A percentile compares a stretch with the other conserved stretches of the same genome.
Conservation (phyloP, 2,113 vertebrate genomes). For the Vidua chalybeata region DNA sequence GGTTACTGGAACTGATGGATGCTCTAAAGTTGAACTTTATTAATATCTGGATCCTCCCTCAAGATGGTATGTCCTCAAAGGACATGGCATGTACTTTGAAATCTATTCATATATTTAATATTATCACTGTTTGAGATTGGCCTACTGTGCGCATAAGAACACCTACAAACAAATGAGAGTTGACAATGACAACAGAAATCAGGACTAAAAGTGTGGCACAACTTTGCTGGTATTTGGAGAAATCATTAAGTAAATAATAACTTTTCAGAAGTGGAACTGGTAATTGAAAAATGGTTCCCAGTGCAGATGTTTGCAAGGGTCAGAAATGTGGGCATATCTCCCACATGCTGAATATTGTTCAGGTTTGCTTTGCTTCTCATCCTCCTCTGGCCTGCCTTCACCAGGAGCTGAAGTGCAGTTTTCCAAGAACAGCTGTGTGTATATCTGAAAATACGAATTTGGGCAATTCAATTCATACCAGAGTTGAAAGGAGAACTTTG, state of each 20-base stretch:
- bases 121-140: background rate
- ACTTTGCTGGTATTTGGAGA: background rate
- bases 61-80: background rate
- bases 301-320: background rate
- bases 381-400: background rate
- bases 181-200: background rate
- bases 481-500: background rate
- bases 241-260: background rate
- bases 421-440: background rate
- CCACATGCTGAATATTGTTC: background rate
- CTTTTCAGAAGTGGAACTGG: background rate
- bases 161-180: background rate
- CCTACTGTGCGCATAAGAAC: background rate
- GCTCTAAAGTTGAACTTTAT: background rate
- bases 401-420: background rate
- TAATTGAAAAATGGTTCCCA: background rate
- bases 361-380: background rate
- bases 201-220: background rate
- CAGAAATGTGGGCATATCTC: background rate
- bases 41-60: background rate
- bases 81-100: background rate
- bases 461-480: background rate
- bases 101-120: background rate
- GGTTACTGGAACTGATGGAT: background rate
- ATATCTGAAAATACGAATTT: background rate